A percentile compares a stretch with the other conserved stretches of the same genome.
Conservation (phyloP, 37 sponge, comb jelly and placozoan genomes). For the Crambe crambe region DNA sequence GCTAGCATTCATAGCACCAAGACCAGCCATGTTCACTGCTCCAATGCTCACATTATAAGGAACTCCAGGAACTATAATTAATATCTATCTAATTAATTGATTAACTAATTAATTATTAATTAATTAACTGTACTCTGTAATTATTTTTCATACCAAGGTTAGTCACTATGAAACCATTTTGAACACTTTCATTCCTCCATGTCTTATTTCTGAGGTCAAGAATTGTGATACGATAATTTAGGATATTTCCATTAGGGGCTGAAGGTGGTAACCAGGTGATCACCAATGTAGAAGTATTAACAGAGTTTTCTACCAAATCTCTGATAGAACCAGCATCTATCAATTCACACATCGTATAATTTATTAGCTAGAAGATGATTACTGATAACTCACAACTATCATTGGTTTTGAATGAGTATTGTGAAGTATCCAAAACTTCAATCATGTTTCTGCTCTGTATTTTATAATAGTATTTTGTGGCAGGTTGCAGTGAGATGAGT, state of each 20-base stretch:
- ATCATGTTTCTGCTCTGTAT: background rate
- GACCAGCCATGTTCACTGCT: slow-evolving; percentile 5
- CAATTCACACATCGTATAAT: too few relatives aligned
- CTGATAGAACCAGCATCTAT: background rate
- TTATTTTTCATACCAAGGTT: background rate
- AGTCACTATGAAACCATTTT: background rate
- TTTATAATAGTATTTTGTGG: background rate
- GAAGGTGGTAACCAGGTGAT: slow-evolving; percentile 68
- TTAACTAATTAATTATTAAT: too few relatives aligned
- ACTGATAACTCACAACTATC: slow-evolving; percentile 2
- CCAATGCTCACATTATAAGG: slow-evolving; percentile 2
- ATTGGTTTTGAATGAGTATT: background rate
- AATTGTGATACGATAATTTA: slow-evolving; percentile 34
- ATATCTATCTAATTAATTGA: too few relatives aligned
- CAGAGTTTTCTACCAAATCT: background rate
- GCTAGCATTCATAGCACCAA: background rate
- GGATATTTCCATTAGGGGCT: slow-evolving; percentile 60
- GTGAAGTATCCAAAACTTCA: too few relatives aligned
- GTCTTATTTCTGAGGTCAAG: background rate
- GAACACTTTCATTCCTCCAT: background rate
- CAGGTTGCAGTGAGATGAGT: background rate
- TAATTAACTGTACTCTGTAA: too few relatives aligned
- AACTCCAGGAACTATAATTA: slow-evolving; percentile 1
- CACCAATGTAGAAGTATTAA: background rate
- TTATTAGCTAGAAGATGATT: too few relatives aligned